These are phyloP conservation scores for Incurvaria masculella DNA, from an alignment of 2,888 invertebrate genomes.

Conservation along the genomic window DNA sequence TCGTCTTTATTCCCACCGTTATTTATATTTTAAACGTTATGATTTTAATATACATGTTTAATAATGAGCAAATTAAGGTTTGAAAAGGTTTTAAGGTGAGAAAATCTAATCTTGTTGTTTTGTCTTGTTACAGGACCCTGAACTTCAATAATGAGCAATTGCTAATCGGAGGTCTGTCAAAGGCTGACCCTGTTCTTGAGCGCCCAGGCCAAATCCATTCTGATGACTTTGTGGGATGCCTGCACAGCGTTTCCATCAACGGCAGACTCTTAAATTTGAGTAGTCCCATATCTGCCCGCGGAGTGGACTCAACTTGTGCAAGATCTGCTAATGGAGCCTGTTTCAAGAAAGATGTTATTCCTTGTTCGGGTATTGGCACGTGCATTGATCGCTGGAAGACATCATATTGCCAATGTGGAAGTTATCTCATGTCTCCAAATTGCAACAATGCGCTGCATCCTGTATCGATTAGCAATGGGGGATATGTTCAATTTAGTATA, in stretches of 20 bases:
- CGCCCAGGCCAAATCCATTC: constrained; percentile 87
- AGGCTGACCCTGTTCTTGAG: constrained; percentile 83
- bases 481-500: constrained; percentile 72
- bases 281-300: constrained; percentile 67
- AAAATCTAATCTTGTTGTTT: constrained; percentile 5
- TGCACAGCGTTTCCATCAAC: constrained; percentile 87
- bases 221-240: constrained; percentile 92
- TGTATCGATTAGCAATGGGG: constrained; percentile 73
- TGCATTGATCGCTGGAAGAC: constrained; percentile 87
- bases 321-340: constrained; percentile 67
- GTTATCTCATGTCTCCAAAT: constrained; percentile 68
- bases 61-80: neutral
- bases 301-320: constrained; percentile 73
- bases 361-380: constrained; percentile 54
- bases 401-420: constrained; percentile 69
- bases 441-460: constrained; percentile 78
- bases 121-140: constrained; percentile 65
- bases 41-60: neutral
- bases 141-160: constrained; percentile 89
- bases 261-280: constrained; percentile 80
- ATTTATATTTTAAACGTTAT: neutral
- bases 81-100: neutral
- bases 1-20: neutral
- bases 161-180: constrained; percentile 79
- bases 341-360: constrained; percentile 40